These are phyloP conservation scores for Mythimna impura DNA, from an alignment of 2,888 invertebrate species.

Conservation along the genomic window DNA sequence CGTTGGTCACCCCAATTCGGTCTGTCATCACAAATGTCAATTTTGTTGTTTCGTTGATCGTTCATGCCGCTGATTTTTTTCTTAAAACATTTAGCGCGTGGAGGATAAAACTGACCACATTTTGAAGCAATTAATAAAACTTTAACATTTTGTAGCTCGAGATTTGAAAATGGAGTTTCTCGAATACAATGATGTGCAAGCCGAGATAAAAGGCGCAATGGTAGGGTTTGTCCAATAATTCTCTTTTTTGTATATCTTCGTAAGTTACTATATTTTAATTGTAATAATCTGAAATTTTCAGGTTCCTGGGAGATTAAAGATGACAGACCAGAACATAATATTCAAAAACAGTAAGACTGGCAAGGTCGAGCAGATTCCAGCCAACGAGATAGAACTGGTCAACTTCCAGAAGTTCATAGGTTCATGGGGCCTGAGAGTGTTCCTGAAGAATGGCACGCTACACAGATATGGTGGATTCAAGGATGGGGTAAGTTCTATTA, in stretches of 20 bases:
- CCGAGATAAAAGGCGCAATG: conserved; percentile 96
- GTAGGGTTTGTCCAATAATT: conserved; percentile 84
- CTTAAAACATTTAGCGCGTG: conserved; percentile 55
- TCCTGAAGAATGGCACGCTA: conserved; percentile 96
- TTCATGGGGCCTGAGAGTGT: conserved; percentile 96
- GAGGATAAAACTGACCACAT: conserved; percentile 42
- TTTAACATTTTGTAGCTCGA: neutral
- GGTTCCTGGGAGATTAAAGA: conserved; percentile 97
- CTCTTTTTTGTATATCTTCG: conserved; percentile 2
- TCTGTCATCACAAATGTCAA: conserved; percentile 38
- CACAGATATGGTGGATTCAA: conserved; percentile 98
- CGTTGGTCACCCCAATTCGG: conserved; percentile 24
- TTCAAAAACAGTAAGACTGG: conserved; percentile 99
- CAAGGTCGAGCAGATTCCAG: conserved; percentile 97
- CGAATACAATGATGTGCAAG: conserved; percentile 96
- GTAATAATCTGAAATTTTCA: conserved; percentile 77
- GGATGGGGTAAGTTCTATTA: conserved; percentile 92
- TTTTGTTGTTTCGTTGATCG: conserved; percentile 52
- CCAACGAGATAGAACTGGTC: conserved; percentile 96
- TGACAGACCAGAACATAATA: conserved; percentile 96
- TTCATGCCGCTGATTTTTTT: conserved; percentile 49
- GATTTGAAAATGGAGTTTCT: conserved; percentile 93
- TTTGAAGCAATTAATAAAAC: conserved; percentile 14
- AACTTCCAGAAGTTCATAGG: conserved; percentile 98
- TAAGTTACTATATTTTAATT: conserved; percentile 13